Conservation (phyloP, 23 tunicate species). For the Trididemnum clinides region DNA sequence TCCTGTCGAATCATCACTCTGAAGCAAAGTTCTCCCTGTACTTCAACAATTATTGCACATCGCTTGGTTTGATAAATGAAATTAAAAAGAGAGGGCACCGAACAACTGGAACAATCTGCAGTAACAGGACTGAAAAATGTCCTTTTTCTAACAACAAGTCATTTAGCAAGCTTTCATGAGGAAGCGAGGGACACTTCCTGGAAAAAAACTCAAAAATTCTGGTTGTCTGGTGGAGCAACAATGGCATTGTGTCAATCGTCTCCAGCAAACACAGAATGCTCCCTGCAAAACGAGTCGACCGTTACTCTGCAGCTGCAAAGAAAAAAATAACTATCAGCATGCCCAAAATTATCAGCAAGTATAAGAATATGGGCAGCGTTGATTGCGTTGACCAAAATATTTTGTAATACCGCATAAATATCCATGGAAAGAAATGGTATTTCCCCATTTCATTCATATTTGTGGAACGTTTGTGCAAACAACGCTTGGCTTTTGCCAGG, state of each 20-base stretch:
- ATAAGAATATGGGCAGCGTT: conserved; percentile 7
- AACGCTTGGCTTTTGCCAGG: conserved; percentile 4
- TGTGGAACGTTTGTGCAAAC: neutral
- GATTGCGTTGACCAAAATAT: conserved; percentile 13
- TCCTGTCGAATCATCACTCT: neutral
- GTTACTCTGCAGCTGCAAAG: conserved; percentile 14
- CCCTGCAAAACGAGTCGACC: neutral
- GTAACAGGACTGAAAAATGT: neutral
- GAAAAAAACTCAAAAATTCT: neutral
- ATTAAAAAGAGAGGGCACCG: neutral
- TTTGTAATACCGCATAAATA: neutral
- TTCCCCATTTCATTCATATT: neutral
- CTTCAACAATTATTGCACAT: conserved; percentile 1
- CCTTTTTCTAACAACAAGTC: neutral
- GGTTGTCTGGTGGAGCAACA: conserved; percentile 1
- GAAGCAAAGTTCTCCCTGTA: neutral
- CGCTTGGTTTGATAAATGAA: neutral
- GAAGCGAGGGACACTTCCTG: neutral
- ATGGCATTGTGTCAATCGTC: conserved; percentile 5
- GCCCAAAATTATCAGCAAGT: neutral
- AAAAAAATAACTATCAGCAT: neutral
- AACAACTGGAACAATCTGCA: conserved; percentile 1
- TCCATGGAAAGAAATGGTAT: conserved; percentile 19
- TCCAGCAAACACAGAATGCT: neutral
- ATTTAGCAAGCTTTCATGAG: neutral